Base-by-base conservation (phyloP, 2,888 invertebrate genomes). In the Hanleya hanleyi region DNA sequence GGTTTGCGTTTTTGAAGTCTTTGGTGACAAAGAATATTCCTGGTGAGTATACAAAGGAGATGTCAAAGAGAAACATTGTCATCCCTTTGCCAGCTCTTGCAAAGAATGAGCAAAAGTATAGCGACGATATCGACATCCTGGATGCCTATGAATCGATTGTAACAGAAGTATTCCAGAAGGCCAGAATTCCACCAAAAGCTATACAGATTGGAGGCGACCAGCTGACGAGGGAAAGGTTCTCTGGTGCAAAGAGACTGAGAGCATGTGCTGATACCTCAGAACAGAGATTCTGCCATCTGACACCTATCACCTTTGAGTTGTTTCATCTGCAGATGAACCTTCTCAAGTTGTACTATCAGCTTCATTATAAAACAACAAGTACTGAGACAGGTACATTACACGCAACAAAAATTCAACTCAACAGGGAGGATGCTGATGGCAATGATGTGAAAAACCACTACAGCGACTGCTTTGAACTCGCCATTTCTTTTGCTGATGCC, bases 141-240 rank as follows among this genome's bases (percentile, higher is more conserved):
- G 65, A 65, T 37, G 18, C 36, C 65, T 65, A 65, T 65, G 65
- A 65, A 18, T n/a, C 37, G n/a, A n/a, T 65, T 36, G 12, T 22
- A 26, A 37, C 15, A n/a, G 65, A 69, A n/a, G 61, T 75, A 1
- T 67, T 65, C 32, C 33, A 35, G 61, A 47, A 65, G 15, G 65
- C 65, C n/a, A 29, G 32, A 26, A n/a, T n/a, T n/a, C n/a, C n/a
- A n/a, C n/a, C n/a, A n/a, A 37, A 22, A 37, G 36, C 35, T 18
- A 50, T 78, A 3, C 77, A 77, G 36, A 73, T 76, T 6, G 78
- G 78, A 0, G 78, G 77, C 9, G 79, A 78, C 65, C 79, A 78
- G 41, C 65, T 78, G 18, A 79, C 79, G 12, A 50, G 77, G 18
- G 80, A 75, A 38, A 65, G 78, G 22, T 75, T 77, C 49, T 70